phyloP scores from a whole-genome alignment of 2,797 vertebrate species.

The Enteromius fasciolatus region DNA sequence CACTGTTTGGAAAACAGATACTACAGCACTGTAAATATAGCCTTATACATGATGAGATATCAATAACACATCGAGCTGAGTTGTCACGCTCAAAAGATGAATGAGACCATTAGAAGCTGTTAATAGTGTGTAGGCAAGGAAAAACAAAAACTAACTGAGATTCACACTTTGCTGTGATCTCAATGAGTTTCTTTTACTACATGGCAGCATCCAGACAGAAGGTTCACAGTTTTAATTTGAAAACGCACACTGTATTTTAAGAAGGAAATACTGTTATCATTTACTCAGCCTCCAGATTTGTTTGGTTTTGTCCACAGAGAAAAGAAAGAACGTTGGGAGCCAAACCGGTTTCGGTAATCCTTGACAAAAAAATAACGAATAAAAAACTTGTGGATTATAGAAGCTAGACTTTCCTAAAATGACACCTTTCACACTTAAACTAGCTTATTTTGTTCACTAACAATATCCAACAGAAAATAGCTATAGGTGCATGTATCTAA shows the following conservation, averaged over 20 bases:
- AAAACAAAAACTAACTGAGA: slow-evolving; percentile 1
- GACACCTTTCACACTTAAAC: background rate
- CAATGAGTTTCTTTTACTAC: background rate
- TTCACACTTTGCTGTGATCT: background rate
- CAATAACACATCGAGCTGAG: slow-evolving; percentile 56
- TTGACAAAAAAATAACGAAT: background rate
- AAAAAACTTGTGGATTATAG: background rate
- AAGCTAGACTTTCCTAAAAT: background rate
- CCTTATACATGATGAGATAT: slow-evolving; percentile 56
- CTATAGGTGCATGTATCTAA: background rate
- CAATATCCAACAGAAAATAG: background rate
- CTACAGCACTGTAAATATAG: slow-evolving; percentile 57
- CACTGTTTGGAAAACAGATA: slow-evolving; percentile 55
- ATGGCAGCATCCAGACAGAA: background rate
- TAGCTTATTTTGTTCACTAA: background rate
- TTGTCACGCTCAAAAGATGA: slow-evolving; percentile 51
- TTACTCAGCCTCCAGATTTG: background rate
- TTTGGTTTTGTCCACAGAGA: background rate
- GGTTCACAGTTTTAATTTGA: background rate
- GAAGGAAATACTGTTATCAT: background rate
- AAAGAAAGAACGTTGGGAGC: background rate
- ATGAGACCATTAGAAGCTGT: slow-evolving; percentile 54
- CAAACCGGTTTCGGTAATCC: background rate
- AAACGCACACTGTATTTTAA: background rate
- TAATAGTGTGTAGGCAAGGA: slow-evolving; percentile 47